A percentile compares a stretch with the other conserved stretches of the same genome.
phyloP scores from a whole-genome alignment of 2,797 vertebrate species.

The Vespertilio murinus region DNA sequence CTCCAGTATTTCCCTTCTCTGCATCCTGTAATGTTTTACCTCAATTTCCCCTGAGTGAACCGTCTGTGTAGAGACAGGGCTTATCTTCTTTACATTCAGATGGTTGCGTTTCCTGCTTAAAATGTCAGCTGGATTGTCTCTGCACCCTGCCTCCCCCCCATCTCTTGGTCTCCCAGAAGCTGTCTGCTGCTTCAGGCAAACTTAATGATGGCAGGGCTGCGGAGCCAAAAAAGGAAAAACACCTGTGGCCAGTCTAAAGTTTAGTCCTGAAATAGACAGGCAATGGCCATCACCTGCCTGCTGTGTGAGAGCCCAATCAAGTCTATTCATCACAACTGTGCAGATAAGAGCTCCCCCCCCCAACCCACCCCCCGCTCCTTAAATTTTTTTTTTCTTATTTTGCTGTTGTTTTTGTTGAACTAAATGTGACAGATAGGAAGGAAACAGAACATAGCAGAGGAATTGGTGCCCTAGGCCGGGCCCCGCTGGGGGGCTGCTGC shows the following conservation, averaged over 20 bases:
- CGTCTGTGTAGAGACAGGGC: slow-evolving; percentile 54
- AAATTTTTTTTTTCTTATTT: neutral
- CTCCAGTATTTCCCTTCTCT: neutral
- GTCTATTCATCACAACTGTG: slow-evolving; percentile 79
- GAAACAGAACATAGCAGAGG: slow-evolving; percentile 53
- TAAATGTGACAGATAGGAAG: slow-evolving; percentile 58
- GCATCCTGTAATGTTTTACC: slow-evolving; percentile 54
- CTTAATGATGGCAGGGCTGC: slow-evolving; percentile 78
- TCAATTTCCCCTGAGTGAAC: slow-evolving; percentile 66
- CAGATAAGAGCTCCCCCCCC: slow-evolving; percentile 50
- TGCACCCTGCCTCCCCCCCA: slow-evolving; percentile 57
- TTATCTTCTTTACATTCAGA: slow-evolving; percentile 80
- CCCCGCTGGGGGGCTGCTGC: neutral
- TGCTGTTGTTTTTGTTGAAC: slow-evolving; percentile 70
- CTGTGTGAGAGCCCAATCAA: slow-evolving; percentile 79
- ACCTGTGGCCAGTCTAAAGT: slow-evolving; percentile 80
- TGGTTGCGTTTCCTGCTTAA: slow-evolving; percentile 78
- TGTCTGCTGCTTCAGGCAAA: slow-evolving; percentile 81
- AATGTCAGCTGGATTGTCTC: slow-evolving; percentile 79
- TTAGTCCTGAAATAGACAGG: slow-evolving; percentile 78
- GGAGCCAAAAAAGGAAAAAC: slow-evolving; percentile 80
- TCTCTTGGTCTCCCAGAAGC: slow-evolving; percentile 76
- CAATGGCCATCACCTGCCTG: slow-evolving; percentile 80
- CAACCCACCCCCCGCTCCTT: too few species aligned
- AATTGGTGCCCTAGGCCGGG: neutral